Percentiles rank a stretch among this genome's conserved stretches.
Evolutionary conservation across 2,888 invertebrate species (phyloP).

Genomic region (Chloroclystis v-ata): DNA sequence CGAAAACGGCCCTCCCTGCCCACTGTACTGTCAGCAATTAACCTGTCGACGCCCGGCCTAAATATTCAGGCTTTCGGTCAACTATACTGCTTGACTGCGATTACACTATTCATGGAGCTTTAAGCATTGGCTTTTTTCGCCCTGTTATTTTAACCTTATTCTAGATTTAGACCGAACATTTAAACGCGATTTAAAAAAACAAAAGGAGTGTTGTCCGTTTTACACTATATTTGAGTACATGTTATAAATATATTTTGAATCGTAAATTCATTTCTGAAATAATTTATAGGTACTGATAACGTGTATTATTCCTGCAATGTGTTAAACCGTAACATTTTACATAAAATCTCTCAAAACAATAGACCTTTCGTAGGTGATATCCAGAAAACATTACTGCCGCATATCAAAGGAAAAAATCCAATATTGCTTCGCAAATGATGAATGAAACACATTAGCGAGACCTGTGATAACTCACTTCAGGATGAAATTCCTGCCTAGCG

Average conservation of each 20-base stretch:
- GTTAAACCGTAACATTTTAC: neutral
- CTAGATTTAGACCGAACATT: too few relatives aligned
- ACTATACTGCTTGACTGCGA: conserved; percentile 13
- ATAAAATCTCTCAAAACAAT: neutral
- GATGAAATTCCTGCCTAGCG: conserved; percentile 19
- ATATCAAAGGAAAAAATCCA: conserved; percentile 51
- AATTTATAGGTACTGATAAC: too few relatives aligned
- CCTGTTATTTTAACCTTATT: too few relatives aligned
- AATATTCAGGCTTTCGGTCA: conserved; percentile 22
- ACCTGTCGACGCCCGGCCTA: conserved; percentile 22
- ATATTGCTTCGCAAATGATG: conserved; percentile 54
- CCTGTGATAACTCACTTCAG: conserved; percentile 29
- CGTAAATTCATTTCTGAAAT: too few relatives aligned
- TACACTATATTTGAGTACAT: too few relatives aligned
- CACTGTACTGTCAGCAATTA: conserved; percentile 23
- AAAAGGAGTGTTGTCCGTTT: too few relatives aligned
- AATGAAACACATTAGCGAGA: conserved; percentile 59
- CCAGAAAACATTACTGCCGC: conserved; percentile 29
- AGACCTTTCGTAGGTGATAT: conserved; percentile 21
- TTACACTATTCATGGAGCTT: neutral
- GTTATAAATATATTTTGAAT: too few relatives aligned
- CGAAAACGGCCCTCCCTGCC: conserved; percentile 18
- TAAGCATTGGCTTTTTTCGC: neutral
- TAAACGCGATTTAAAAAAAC: too few relatives aligned
- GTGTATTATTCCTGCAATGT: too few relatives aligned